Conservation (phyloP, 1,140 invertebrate genomes). For the Caenorhabditis brenneri region DNA sequence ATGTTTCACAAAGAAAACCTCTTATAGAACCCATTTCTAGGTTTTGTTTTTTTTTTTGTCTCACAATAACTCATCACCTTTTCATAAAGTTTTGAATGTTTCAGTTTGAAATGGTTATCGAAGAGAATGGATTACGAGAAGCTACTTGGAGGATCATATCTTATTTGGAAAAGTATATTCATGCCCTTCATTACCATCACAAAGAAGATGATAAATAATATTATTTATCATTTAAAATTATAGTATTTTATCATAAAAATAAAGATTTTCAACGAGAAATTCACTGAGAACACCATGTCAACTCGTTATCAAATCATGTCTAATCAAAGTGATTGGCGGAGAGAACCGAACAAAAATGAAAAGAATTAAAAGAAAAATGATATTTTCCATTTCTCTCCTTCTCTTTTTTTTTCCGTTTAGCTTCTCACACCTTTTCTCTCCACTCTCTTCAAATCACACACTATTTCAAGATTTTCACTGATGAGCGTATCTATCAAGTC, state of each 20-base stretch:
- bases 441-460: neutral
- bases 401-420: neutral
- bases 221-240: neutral
- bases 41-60: neutral
- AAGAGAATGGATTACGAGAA: slow-evolving; percentile 41
- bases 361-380: neutral
- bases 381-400: neutral
- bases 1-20: too few relatives aligned
- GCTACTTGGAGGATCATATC: slow-evolving; percentile 32
- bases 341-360: neutral
- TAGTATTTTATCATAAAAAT: neutral
- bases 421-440: slow-evolving; percentile 29
- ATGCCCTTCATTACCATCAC: neutral
- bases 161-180: slow-evolving; percentile 45
- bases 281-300: neutral
- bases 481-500: slow-evolving; percentile 36
- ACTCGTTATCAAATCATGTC: neutral
- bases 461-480: neutral
- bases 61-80: neutral
- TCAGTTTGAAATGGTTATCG: slow-evolving; percentile 48
- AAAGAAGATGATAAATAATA: neutral
- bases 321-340: neutral
- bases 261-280: neutral
- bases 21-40: neutral
- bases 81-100: neutral